Evolutionary conservation across 1,140 invertebrate species (phyloP), one percentile per base, ranked within the genome.

Genomic region (Caenorhabditis tropicalis): DNA sequence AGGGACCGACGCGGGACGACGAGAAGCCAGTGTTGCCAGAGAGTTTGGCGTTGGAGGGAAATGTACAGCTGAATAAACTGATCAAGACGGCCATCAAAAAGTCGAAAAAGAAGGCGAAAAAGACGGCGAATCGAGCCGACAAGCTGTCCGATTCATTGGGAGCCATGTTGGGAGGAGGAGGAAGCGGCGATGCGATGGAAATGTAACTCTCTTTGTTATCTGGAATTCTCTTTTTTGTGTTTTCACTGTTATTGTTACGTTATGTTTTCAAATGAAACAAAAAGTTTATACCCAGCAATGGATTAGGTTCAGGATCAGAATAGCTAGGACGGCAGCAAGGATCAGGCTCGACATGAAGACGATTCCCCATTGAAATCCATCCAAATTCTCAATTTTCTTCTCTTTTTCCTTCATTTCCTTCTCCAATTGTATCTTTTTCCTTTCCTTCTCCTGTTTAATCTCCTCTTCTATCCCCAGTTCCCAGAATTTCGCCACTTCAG

Each of bases 11-110:
- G 24, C 49, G 84, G 15, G 70, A 58, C 16, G 60, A 82, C 27
- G 85, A 86, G 10, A 60, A 79, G 58, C 81, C 82, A 33, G 70
- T 87, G 16, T 21, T 79, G 2, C 84, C 86, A n/a, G 86, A 82
- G 19, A 80, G 70, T 43, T 79, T 87, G 6, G 24, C 81, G 16
- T 29, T 87, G 24, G 82, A 84, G n/a, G 86, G 85, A 29, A 88
- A 88, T 48, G 65, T 87, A 19, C 87, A 86, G 46, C 51, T 88
- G 24, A 88, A 88, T 43, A 74, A 79, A 31, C 39, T 80, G n/a
- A 88, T 88, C 60, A 88, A 88, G 46, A 86, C 81, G 9, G 85
- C 87, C 21, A 82, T 88, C 29, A 88, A 88, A 58, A 87, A 87
- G n/a, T 39, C 65, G 31, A 88, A 88, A 86, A 88, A 87, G 81